Percentiles rank a stretch among this genome's conserved stretches.
Evolutionary conservation across 2,113 vertebrate genomes (phyloP).

Genomic region (Pedionomus torquatus): DNA sequence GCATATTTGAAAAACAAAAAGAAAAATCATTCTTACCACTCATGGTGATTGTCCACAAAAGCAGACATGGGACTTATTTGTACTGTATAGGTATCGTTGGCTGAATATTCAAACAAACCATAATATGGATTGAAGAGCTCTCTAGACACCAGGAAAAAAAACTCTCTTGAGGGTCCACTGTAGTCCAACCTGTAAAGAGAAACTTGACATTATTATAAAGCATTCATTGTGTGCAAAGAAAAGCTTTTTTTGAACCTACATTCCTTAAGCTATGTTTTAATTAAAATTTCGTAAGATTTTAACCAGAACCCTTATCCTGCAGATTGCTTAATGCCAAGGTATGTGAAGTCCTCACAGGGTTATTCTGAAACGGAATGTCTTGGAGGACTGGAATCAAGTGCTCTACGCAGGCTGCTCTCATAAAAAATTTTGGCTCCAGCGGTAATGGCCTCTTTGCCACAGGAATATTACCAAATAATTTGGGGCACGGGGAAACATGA

Average conservation of each 20-base stretch:
- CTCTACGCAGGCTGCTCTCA: background rate
- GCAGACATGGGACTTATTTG: conserved; percentile 99
- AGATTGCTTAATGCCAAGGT: conserved; percentile 2
- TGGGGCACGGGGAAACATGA: background rate
- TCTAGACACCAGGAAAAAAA: conserved; percentile 98
- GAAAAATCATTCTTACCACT: conserved; percentile 84
- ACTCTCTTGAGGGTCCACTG: conserved; percentile 97
- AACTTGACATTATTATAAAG: conserved; percentile 16
- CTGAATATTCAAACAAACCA: conserved; percentile 98
- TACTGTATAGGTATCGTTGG: conserved; percentile 98
- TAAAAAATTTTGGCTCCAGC: background rate
- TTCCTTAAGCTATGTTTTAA: background rate
- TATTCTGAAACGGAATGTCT: background rate
- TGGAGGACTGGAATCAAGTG: conserved; percentile 10
- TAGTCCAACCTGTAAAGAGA: conserved; percentile 90
- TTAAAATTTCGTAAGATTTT: background rate
- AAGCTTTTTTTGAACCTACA: background rate
- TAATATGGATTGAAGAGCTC: conserved; percentile 99
- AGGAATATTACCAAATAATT: background rate
- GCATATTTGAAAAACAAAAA: background rate
- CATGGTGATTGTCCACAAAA: conserved; percentile 99
- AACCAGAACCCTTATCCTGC: background rate
- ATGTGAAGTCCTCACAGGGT: background rate
- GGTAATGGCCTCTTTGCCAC: background rate
- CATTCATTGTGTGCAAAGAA: background rate